These are phyloP conservation scores for Malurus splendens DNA, from an alignment of 2,797 vertebrate species.

Conservation along the genomic window DNA sequence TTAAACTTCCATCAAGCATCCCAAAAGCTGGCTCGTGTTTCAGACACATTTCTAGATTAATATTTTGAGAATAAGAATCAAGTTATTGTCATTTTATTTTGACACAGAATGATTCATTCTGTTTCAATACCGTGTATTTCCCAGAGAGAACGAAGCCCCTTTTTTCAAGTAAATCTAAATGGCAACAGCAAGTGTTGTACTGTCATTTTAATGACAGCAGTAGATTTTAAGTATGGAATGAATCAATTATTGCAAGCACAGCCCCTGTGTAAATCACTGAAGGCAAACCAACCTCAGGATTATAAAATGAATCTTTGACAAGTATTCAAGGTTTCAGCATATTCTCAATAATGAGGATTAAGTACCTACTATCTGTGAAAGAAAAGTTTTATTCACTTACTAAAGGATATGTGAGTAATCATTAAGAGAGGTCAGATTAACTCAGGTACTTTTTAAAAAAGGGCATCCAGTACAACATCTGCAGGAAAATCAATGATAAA, in stretches of 20 bases:
- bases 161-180: slow-evolving; percentile 51
- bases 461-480: slow-evolving; percentile 47
- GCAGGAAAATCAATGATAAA: slow-evolving; percentile 62
- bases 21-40: not conserved
- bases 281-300: slow-evolving; percentile 62
- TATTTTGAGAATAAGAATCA: slow-evolving; percentile 29
- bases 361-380: slow-evolving; percentile 60
- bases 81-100: slow-evolving; percentile 43
- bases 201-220: slow-evolving; percentile 65
- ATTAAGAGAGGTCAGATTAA: slow-evolving; percentile 64
- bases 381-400: slow-evolving; percentile 71
- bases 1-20: slow-evolving; percentile 2
- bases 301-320: slow-evolving; percentile 70
- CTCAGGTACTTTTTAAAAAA: slow-evolving; percentile 37
- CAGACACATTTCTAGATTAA: slow-evolving; percentile 5
- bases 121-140: slow-evolving; percentile 20
- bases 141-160: not conserved
- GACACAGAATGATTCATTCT: slow-evolving; percentile 30
- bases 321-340: slow-evolving; percentile 65
- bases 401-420: slow-evolving; percentile 60
- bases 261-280: slow-evolving; percentile 60
- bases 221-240: slow-evolving; percentile 65
- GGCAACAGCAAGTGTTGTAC: slow-evolving; percentile 51
- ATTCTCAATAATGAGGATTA: slow-evolving; percentile 71
- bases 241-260: slow-evolving; percentile 72